Percentiles rank a stretch among this genome's conserved stretches.
These are phyloP conservation scores for Agrochola macilenta DNA, from an alignment of 2,888 invertebrate species.

Conservation along the genomic window DNA sequence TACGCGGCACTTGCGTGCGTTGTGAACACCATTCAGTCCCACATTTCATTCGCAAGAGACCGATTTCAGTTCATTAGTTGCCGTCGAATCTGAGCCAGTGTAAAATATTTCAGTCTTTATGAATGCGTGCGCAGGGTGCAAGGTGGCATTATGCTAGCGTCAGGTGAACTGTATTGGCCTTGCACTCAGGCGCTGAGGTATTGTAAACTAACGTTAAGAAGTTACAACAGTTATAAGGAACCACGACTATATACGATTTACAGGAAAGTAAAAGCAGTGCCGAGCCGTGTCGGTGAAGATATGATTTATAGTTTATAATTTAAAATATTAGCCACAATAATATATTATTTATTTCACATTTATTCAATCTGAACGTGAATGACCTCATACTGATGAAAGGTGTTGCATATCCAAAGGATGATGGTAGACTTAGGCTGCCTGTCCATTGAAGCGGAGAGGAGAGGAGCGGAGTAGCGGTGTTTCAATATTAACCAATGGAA, in stretches of 20 bases:
- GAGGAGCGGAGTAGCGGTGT: too few relatives aligned
- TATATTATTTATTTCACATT: neutral
- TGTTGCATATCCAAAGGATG: neutral
- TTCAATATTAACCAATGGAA: too few relatives aligned
- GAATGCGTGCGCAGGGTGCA: constrained; percentile 74
- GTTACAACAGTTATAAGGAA: constrained; percentile 75
- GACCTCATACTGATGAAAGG: neutral
- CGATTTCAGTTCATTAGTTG: constrained; percentile 76
- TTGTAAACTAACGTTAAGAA: constrained; percentile 65
- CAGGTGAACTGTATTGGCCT: constrained; percentile 67
- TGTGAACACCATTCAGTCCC: constrained; percentile 77
- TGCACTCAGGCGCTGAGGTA: constrained; percentile 71
- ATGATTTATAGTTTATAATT: constrained; percentile 32
- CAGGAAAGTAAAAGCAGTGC: constrained; percentile 85
- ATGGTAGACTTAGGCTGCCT: constrained; percentile 1
- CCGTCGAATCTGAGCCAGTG: constrained; percentile 59
- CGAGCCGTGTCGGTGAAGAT: constrained; percentile 72
- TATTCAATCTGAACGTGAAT: constrained; percentile 23
- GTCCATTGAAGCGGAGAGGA: too few relatives aligned
- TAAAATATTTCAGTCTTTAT: constrained; percentile 75
- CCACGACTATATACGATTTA: constrained; percentile 74
- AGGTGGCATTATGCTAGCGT: constrained; percentile 68
- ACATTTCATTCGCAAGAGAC: constrained; percentile 82
- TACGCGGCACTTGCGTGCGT: constrained; percentile 80
- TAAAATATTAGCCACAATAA: neutral